Conservation (phyloP, 2,113 vertebrate genomes). For the Brachyistius frenatus region DNA sequence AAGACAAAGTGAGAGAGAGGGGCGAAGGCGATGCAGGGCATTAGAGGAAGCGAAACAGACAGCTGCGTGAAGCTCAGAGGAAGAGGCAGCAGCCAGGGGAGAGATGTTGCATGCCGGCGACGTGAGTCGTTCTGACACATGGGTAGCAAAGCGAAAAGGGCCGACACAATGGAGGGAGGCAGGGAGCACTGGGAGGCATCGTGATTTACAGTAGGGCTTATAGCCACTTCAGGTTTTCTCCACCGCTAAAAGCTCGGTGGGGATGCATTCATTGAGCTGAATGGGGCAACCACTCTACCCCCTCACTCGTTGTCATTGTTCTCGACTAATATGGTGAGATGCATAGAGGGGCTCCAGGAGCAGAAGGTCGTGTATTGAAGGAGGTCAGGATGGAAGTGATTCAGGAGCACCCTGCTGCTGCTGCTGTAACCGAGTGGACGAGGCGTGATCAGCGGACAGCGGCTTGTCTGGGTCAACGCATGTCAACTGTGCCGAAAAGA, state of each 20-base stretch:
- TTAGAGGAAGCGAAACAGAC: slow-evolving; percentile 66
- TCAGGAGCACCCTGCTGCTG: background rate
- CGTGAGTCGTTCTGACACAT: slow-evolving; percentile 75
- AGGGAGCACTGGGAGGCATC: slow-evolving; percentile 62
- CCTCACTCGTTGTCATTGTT: slow-evolving; percentile 37
- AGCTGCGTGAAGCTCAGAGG: slow-evolving; percentile 75
- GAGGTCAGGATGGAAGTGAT: background rate
- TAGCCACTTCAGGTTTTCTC: slow-evolving; percentile 69
- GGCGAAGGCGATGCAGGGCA: slow-evolving; percentile 34
- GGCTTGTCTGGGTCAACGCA: too few species aligned
- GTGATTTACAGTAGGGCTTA: slow-evolving; percentile 67
- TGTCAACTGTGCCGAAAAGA: too few species aligned
- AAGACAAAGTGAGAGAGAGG: slow-evolving; percentile 70
- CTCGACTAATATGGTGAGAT: slow-evolving; percentile 3
- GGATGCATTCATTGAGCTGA: slow-evolving; percentile 61
- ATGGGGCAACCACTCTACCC: background rate
- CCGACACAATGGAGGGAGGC: slow-evolving; percentile 65
- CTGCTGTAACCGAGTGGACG: background rate
- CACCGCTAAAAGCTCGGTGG: slow-evolving; percentile 47
- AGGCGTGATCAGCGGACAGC: background rate
- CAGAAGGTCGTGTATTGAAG: slow-evolving; percentile 42
- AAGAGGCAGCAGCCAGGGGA: slow-evolving; percentile 81
- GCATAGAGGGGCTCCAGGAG: background rate
- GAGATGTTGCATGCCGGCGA: slow-evolving; percentile 68
- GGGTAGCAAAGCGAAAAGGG: slow-evolving; percentile 70